Evolutionary conservation across 2,888 invertebrate genomes (phyloP).

Genomic region (Scaptomyza cyrtandrae): DNA sequence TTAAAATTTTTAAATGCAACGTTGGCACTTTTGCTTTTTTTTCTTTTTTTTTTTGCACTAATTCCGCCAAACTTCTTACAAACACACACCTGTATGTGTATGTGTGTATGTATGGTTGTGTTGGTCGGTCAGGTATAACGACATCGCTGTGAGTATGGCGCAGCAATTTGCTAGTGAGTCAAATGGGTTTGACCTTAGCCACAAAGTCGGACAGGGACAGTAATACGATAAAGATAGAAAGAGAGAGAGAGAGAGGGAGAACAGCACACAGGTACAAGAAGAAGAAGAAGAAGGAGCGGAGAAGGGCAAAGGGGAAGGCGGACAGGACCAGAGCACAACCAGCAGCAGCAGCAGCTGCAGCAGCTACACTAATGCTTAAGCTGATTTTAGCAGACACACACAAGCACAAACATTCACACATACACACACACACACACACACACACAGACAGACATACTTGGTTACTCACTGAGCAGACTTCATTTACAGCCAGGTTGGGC

Average conservation of each 20-base stretch:
- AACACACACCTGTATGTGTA: constrained; percentile 14
- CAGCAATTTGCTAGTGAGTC: constrained; percentile 77
- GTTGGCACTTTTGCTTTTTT: constrained; percentile 68
- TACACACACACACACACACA: constrained; percentile 29
- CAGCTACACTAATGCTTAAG: constrained; percentile 72
- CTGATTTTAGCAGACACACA: constrained; percentile 66
- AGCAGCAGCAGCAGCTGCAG: constrained; percentile 43
- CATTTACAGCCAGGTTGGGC: constrained; percentile 52
- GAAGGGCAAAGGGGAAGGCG: constrained; percentile 6
- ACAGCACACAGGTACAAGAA: no score
- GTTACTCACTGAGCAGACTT: constrained; percentile 56
- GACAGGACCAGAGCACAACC: constrained; percentile 28
- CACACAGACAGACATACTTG: constrained; percentile 23
- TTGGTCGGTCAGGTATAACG: constrained; percentile 72
- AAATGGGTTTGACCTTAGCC: constrained; percentile 80
- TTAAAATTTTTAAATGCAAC: constrained; percentile 78
- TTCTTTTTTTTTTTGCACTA: constrained; percentile 51
- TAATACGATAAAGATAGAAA: not conserved
- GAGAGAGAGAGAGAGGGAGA: not conserved
- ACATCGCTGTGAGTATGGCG: constrained; percentile 59
- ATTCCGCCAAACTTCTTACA: constrained; percentile 43
- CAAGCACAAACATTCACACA: constrained; percentile 12
- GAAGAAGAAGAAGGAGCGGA: not conserved
- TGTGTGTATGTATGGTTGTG: constrained; percentile 31
- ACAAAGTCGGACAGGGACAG: constrained; percentile 50